Conservation (phyloP, 2,113 vertebrate species). For the Carassius carassius region DNA sequence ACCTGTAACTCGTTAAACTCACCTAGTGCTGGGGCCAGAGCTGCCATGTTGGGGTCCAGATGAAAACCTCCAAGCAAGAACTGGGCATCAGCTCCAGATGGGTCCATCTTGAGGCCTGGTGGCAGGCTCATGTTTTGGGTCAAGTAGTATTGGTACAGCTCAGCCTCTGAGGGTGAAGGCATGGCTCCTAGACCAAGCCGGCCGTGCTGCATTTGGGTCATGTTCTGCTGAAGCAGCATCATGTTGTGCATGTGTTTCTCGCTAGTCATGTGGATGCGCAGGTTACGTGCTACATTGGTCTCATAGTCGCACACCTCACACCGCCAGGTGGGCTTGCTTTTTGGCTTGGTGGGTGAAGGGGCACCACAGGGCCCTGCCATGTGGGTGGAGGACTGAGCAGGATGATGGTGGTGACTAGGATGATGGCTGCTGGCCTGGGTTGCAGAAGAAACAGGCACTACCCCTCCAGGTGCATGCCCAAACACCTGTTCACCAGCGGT, state of each 20-base stretch:
- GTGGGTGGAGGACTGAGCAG: constrained; percentile 80
- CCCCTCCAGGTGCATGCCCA: constrained; percentile 84
- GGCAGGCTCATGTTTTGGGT: constrained; percentile 96
- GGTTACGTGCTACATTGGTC: constrained; percentile 97
- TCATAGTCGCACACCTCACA: constrained; percentile 99
- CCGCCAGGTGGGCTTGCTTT: constrained; percentile 97
- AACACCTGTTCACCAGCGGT: constrained; percentile 87
- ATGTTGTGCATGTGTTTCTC: constrained; percentile 99
- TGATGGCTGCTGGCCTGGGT: constrained; percentile 79
- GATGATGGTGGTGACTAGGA: constrained; percentile 75
- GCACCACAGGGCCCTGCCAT: constrained; percentile 86
- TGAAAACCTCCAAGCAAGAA: constrained; percentile 95
- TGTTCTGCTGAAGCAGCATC: constrained; percentile 97
- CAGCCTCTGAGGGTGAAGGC: constrained; percentile 91
- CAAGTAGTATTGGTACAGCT: constrained; percentile 99
- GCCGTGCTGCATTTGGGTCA: constrained; percentile 92
- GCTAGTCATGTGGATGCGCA: constrained; percentile 99
- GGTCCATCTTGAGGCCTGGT: constrained; percentile 89
- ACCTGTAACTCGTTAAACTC: constrained; percentile 66
- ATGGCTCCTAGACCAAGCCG: constrained; percentile 89
- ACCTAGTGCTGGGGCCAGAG: constrained; percentile 91
- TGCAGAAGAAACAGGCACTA: constrained; percentile 80
- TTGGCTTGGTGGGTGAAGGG: constrained; percentile 96
- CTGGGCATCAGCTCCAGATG: constrained; percentile 83
- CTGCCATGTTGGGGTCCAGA: constrained; percentile 88